Evolutionary conservation across 2,113 vertebrate genomes (phyloP), one percentile per base, ranked within the genome.

Genomic region (Macquaria australasica): DNA sequence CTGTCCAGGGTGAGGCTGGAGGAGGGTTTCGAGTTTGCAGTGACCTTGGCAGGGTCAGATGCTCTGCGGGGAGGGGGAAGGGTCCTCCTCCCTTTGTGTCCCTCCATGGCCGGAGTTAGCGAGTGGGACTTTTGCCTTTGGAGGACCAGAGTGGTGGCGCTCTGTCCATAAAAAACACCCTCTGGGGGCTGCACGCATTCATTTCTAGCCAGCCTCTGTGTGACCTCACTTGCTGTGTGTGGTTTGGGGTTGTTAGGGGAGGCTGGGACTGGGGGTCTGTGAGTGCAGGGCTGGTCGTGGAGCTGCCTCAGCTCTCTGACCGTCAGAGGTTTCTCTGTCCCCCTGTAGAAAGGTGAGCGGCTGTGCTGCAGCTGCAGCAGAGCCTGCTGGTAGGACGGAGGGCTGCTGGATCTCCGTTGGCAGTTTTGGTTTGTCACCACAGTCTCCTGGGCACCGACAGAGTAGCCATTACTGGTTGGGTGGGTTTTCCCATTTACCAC

Each of bases 131-230:
- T 94, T 60, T 91, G 81, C 58, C 88, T 92, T 67, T 91, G 88
- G 18, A 94, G 82, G 25, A 91, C 84, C 74, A 95, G 83, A n/a
- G 87, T 90, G 55, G 92, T 88, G 63, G 84, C 31, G 8, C 82
- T 94, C 69, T 96, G 95, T 87, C 94, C 94, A 4, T 87, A 95
- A 87, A 96, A 95, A 73, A 96, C 89, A 8, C 93, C 93, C 83
- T 89, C 89, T 3, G 95, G 95, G 18, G 94, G 93, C 76, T 83
- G 87, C 18, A 50, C 45, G 0, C 37, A 50, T 9, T 90, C 89
- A 2, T 50, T 70, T 51, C 72, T 87, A 5, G 37, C 12, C 59
- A 5, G 60, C 51, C 48, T 74, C 23, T 75, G 81, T 4, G 75
- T 9, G 68, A 71, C 56, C 51, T 86, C 88, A 43, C 69, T 66